phyloP scores from a whole-genome alignment of 2,888 invertebrate species.

The Phyllotreta cruciferae region DNA sequence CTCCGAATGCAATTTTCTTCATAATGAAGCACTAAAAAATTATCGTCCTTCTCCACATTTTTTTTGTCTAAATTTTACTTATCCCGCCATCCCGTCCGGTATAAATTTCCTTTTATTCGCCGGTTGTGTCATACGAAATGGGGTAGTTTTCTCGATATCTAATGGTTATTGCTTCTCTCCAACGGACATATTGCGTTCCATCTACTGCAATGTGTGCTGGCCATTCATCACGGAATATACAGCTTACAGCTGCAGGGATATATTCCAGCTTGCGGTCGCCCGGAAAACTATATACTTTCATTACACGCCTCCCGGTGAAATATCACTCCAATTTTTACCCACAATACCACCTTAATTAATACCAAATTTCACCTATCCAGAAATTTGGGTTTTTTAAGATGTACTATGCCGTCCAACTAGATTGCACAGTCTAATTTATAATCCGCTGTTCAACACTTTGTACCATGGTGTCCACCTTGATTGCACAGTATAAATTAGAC shows the following conservation, averaged over 20 bases:
- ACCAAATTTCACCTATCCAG: not conserved
- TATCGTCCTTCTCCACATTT: too few species aligned
- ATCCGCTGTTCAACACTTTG: too few species aligned
- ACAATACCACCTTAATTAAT: not conserved
- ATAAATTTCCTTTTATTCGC: slow-evolving; percentile 69
- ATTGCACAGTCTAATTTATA: too few species aligned
- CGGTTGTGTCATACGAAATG: slow-evolving; percentile 68
- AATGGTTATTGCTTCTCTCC: slow-evolving; percentile 69
- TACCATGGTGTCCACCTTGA: too few species aligned
- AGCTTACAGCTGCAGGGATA: slow-evolving; percentile 52
- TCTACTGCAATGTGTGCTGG: slow-evolving; percentile 67
- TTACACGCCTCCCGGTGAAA: not conserved
- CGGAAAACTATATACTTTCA: slow-evolving; percentile 42
- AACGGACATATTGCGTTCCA: slow-evolving; percentile 68
- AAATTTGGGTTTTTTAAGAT: too few species aligned
- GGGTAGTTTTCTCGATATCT: slow-evolving; percentile 68
- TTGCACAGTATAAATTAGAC: too few species aligned
- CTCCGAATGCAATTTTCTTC: too few species aligned
- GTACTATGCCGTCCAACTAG: too few species aligned
- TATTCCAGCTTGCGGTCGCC: slow-evolving; percentile 48
- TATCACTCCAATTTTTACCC: not conserved
- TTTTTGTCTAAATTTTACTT: slow-evolving; percentile 46
- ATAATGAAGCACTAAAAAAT: too few species aligned
- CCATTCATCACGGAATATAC: slow-evolving; percentile 61
- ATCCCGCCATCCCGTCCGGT: slow-evolving; percentile 55